These are phyloP conservation scores for Mirza zaza DNA, from an alignment of 2,113 vertebrate genomes.

Conservation along the genomic window DNA sequence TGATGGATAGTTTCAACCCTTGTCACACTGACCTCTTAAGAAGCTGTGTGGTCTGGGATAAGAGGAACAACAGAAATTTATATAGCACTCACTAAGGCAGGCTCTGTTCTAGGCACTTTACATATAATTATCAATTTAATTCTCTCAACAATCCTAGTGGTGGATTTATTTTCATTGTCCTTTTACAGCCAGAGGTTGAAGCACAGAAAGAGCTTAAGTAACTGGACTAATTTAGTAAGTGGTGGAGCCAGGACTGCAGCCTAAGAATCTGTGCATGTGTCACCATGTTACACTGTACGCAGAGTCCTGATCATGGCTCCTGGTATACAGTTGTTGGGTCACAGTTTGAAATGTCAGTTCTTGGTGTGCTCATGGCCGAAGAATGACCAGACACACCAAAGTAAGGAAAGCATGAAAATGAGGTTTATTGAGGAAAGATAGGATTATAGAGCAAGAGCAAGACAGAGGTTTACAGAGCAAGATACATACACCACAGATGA, in stretches of 20 bases:
- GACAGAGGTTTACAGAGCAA: too few relatives aligned
- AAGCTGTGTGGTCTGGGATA: neutral
- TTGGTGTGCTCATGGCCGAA: too few relatives aligned
- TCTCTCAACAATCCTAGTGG: neutral
- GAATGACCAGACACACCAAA: too few relatives aligned
- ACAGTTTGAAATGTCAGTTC: too few relatives aligned
- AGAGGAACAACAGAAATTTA: neutral
- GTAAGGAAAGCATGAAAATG: too few relatives aligned
- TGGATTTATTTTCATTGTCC: too few relatives aligned
- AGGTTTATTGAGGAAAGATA: too few relatives aligned
- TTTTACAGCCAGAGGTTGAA: neutral
- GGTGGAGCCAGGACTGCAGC: neutral
- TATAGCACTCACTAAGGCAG: rapidly evolving
- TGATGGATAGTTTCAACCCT: neutral
- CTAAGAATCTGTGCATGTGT: neutral
- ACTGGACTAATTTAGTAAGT: neutral
- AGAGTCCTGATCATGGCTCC: too few relatives aligned
- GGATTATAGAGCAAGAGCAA: too few relatives aligned
- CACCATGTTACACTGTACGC: rapidly evolving
- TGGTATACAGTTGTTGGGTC: too few relatives aligned
- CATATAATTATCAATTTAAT: neutral
- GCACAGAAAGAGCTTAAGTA: neutral
- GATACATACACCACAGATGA: too few relatives aligned
- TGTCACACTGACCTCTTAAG: neutral
- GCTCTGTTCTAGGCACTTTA: neutral